Base-by-base conservation (phyloP, 2,113 vertebrate species). In the Bungarus multicinctus region DNA sequence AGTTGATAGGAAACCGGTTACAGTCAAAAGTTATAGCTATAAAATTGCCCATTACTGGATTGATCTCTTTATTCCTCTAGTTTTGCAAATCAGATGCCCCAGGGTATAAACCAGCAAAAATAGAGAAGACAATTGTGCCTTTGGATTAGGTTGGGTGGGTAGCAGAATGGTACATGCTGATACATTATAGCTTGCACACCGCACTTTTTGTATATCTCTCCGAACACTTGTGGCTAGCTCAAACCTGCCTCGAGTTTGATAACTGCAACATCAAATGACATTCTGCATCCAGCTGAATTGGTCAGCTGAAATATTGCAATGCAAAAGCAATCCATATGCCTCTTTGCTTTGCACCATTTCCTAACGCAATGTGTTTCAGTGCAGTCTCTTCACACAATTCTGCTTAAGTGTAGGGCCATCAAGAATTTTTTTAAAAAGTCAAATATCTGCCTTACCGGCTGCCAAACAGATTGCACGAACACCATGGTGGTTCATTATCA, bases 21-120 rank as follows among this genome's bases (percentile, higher is more conserved):
- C 92, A 93, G 47, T 50, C 88, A 90, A 87, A n/a, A 90, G n/a
- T 39, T 58, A 86, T 5, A 87, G 55, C 74, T 87, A 90, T 93
- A 90, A 90, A 93, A 93, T 93, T 93, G 88, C 30, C 88, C 74
- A 90, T 90, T 87, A 86, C 88, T 53, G 74, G 55, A 60, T 55
- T 93, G 74, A 93, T 90, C 74, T 90, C 74, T 90, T 90, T 93
- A 93, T 90, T 93, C 23, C 43, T 90, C 45, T 86, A 11, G 55
- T 50, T 69, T 85, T 39, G 43, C 92, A 64, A 58, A 47, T 89
- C 69, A n/a, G 23, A 60, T 60, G 16, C 85, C 89, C 58, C 22
- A 10, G n/a, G 55, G 54, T 25, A 86, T 86, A 85, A 81, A 85
- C 74, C 86, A 43, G 27, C 20, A 50, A 93, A 92, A 93, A 43